Evolutionary conservation across 1,140 invertebrate species (phyloP).

Genomic region (Eubasilissa regina): DNA sequence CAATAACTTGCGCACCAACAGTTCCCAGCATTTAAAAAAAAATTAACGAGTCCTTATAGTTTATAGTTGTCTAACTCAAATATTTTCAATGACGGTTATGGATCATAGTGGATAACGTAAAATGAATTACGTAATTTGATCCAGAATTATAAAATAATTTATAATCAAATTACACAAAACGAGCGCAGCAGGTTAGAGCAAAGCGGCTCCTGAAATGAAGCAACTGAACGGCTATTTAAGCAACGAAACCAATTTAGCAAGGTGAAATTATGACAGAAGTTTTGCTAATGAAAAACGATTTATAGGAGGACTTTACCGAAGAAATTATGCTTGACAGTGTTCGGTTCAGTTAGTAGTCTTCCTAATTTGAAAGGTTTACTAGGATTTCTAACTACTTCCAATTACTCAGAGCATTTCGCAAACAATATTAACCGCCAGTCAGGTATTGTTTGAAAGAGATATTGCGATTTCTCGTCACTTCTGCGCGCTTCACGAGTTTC

Average conservation of each 20-base stretch:
- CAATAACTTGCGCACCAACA: too few relatives aligned
- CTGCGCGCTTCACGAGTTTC: too few relatives aligned
- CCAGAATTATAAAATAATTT: too few relatives aligned
- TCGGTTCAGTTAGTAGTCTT: constrained; percentile 5
- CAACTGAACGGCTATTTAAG: constrained; percentile 3
- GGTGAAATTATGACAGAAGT: constrained; percentile 37
- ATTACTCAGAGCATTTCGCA: constrained; percentile 15
- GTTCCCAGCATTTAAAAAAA: too few relatives aligned
- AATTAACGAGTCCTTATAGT: too few relatives aligned
- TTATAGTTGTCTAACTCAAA: too few relatives aligned
- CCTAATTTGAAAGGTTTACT: constrained; percentile 17
- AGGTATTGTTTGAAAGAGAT: too few relatives aligned
- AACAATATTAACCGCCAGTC: constrained; percentile 2
- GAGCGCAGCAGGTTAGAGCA: neutral
- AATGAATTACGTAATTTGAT: too few relatives aligned
- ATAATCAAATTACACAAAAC: too few relatives aligned
- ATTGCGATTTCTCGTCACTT: too few relatives aligned
- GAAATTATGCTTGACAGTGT: constrained; percentile 34
- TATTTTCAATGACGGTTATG: too few relatives aligned
- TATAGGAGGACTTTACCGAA: constrained; percentile 19
- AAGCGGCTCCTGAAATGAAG: neutral
- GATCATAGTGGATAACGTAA: too few relatives aligned
- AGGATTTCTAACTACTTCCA: constrained; percentile 3
- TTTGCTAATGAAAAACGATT: constrained; percentile 39
- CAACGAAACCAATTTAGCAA: constrained; percentile 13